Evolutionary conservation across 2,797 vertebrate genomes (phyloP).

Genomic region (Melanogrammus aeglefinus): DNA sequence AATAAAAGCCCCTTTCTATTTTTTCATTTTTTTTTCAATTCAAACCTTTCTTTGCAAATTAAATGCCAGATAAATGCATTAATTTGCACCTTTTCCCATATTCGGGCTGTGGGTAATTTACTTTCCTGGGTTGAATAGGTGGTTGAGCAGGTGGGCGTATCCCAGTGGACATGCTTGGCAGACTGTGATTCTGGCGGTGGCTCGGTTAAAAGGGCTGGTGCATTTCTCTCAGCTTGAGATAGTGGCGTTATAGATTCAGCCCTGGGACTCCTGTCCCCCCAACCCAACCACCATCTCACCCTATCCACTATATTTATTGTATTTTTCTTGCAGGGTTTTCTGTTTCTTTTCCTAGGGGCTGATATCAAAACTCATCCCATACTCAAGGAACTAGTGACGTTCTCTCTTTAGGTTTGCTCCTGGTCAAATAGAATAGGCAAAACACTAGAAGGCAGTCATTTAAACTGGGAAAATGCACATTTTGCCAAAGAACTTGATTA

Average conservation of each 20-base stretch:
- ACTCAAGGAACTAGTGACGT: not conserved
- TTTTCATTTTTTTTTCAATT: not conserved
- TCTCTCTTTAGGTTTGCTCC: not conserved
- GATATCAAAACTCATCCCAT: not conserved
- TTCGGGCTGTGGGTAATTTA: conserved; percentile 37
- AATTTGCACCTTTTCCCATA: not conserved
- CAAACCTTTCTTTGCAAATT: not conserved
- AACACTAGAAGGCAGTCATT: not conserved
- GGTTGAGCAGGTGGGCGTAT: conserved; percentile 33
- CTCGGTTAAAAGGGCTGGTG: conserved; percentile 28
- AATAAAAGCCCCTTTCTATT: not conserved
- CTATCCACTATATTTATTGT: not conserved
- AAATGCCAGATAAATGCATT: conserved; percentile 15
- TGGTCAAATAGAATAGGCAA: not conserved
- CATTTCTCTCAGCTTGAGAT: conserved; percentile 52
- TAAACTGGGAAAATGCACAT: not conserved
- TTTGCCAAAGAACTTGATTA: not conserved
- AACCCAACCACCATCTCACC: not conserved
- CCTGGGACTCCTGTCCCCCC: conserved; percentile 4
- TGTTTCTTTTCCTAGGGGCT: not conserved
- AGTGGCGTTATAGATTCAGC: conserved; percentile 45
- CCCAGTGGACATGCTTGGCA: conserved; percentile 37
- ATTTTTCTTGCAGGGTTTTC: conserved; percentile 49
- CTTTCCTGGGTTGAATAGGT: conserved; percentile 33
- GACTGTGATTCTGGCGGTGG: conserved; percentile 23